A percentile compares a stretch with the other conserved stretches of the same genome.
Conservation (phyloP, 2,888 invertebrate species). For the Aphidius colemani region DNA sequence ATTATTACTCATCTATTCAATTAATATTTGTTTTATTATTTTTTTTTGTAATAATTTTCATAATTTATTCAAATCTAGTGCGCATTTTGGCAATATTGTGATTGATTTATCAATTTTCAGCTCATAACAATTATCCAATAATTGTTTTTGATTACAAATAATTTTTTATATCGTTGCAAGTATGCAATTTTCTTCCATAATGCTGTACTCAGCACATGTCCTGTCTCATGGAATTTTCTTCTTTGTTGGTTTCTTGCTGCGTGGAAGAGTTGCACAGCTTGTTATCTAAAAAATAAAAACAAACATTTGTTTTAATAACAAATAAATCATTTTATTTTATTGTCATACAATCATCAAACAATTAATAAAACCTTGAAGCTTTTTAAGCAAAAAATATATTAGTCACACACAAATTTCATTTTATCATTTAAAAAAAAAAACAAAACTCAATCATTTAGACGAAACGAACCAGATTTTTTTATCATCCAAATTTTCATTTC, state of each 20-base stretch:
- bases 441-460: constrained; percentile 15
- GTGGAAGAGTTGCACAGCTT: constrained; percentile 74
- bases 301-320: constrained; percentile 15
- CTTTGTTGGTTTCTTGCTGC: constrained; percentile 74
- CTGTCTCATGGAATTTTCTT: constrained; percentile 64
- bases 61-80: constrained; percentile 12
- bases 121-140: constrained; percentile 1
- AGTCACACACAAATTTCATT: constrained; percentile 2
- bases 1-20: not conserved
- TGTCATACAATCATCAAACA: not conserved
- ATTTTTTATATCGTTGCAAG: constrained; percentile 30
- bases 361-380: constrained; percentile 8
- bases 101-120: constrained; percentile 9
- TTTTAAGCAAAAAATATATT: constrained; percentile 7
- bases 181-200: constrained; percentile 48
- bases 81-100: constrained; percentile 27
- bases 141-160: not conserved
- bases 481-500: constrained; percentile 8
- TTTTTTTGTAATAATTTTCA: not conserved
- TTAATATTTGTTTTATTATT: not conserved
- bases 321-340: not conserved
- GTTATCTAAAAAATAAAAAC: constrained; percentile 67
- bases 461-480: constrained; percentile 1
- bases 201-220: constrained; percentile 44
- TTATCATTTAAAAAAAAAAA: constrained; percentile 1